Base-by-base conservation (phyloP, 2,888 invertebrate species). In the Eristalis arbustorum region DNA sequence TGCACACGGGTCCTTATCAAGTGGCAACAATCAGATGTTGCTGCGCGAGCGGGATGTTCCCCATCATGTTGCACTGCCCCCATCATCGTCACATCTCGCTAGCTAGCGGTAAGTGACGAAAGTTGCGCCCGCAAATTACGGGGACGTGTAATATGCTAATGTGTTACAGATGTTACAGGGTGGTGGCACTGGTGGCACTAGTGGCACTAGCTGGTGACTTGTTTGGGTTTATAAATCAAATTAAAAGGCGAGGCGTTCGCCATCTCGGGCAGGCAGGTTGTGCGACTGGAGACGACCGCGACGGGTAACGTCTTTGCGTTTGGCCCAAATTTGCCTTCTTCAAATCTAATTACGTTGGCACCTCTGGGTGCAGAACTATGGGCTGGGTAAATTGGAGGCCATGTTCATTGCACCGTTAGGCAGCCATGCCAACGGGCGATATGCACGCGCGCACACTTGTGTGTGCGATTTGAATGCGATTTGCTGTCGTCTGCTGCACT, bases 71-170 rank as follows among this genome's bases (percentile, higher is more conserved):
- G 31, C 8, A 1, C 31, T 31, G 31, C 31, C 31, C 31, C 31
- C 31, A 31, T 31, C 31, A 31, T 31, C 31, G 10, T 8, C 31
- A 10, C 31, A 31, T 31, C 31, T 0, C 31, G 31, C 31, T 31
- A 31, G 31, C 75, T 79, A 83, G 78, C 75, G 87, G 75, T 79
- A 87, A 79, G 87, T 79, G 87, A 87, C 78, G 83, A 83, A 83
- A 83, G 83, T 83, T 72, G 83, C 83, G 63, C 74, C 49, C 69
- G 77, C 61, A 78, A 83, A 78, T 87, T 82, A 78, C 66, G 37
- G n/a, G 11, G 61, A 83, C 83, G 68, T 87, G 87, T 87, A 87
- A 75, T 79, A 87, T 87, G 87, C 87, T 75, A 87, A 87, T 87
- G 73, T 79, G 72, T 74, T 64, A 84, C 83, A 76, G 69, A 64